Base-by-base conservation (phyloP, 2,797 vertebrate genomes). In the Myotis myotis region DNA sequence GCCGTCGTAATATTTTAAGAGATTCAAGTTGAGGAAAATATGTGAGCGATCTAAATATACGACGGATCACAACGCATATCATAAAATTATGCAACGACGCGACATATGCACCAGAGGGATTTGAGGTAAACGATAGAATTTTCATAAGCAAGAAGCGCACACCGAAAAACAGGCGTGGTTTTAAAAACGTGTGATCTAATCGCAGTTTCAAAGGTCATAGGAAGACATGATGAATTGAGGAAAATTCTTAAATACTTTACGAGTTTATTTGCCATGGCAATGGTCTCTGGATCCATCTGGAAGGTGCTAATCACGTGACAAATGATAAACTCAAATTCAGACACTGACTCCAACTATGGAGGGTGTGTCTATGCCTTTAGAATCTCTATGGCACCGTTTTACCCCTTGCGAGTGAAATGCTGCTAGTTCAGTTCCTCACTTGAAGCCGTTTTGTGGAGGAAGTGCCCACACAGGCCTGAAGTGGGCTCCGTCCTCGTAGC, bases 1-100 rank as follows among this genome's bases (percentile, higher is more conserved):
- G 60, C 96, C 97, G 96, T 93, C 70, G 53, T 71, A 94, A 97
- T 60, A 87, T 66, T 91, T 95, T 92, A 93, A 88, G 93, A 97
- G 86, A 91, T 82, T 96, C 0, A 44, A 70, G n/a, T 80, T 96
- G 30, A 53, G 87, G 22, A 89, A 87, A 96, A 86, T 60, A 20
- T 41, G 76, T 80, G 79, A 79, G 17, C 53, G 23, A 5, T 75
- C 22, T 83, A 94, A 79, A 83, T 55, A 53, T 36, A 25, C 30
- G 44, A 81, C 57, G 30, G 16, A 55, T 83, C 33, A 55, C 57
- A 91, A 82, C n/a, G 28, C 33, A 76, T 78, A 47, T 72, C 38
- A 93, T 47, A 89, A 94, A 94, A 68, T 86, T 95, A 86, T 55
- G 87, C n/a, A 86, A 41, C 47, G 93, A 36, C 55, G 30, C 6